Evolutionary conservation across 1,140 invertebrate species (phyloP).

Genomic region (Mycetomoellerius zeteki): DNA sequence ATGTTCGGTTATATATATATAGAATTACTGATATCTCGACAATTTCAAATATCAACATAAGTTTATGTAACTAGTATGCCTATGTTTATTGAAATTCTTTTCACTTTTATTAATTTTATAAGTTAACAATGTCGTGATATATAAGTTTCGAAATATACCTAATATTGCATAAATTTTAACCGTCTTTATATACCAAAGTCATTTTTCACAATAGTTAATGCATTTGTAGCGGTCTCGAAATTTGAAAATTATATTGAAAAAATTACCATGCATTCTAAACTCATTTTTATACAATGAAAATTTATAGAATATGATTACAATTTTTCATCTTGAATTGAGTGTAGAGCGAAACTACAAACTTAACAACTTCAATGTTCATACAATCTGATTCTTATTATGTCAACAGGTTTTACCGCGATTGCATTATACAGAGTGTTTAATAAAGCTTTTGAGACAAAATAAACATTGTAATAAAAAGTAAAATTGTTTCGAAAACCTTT

Average conservation of each 20-base stretch:
- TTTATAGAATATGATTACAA: background rate
- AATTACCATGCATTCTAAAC: background rate
- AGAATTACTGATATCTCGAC: background rate
- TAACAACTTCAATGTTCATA: slow-evolving; percentile 25
- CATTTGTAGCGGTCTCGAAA: background rate
- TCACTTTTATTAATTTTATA: background rate
- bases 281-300: background rate
- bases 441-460: background rate
- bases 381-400: slow-evolving; percentile 35
- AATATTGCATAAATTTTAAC: background rate
- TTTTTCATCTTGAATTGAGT: background rate
- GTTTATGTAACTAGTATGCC: background rate
- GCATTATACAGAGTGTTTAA: background rate
- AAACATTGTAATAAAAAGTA: background rate
- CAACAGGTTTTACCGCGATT: background rate
- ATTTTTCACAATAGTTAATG: background rate
- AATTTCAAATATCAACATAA: background rate
- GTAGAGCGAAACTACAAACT: background rate
- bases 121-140: background rate
- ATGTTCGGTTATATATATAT: background rate
- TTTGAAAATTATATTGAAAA: background rate
- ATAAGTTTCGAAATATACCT: background rate
- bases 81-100: background rate
- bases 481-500: background rate
- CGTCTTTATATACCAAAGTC: background rate